A percentile compares a stretch with the other conserved stretches of the same genome.
Conservation (phyloP, 92 coral and sea anemone species). For the Phenganax marumi region DNA sequence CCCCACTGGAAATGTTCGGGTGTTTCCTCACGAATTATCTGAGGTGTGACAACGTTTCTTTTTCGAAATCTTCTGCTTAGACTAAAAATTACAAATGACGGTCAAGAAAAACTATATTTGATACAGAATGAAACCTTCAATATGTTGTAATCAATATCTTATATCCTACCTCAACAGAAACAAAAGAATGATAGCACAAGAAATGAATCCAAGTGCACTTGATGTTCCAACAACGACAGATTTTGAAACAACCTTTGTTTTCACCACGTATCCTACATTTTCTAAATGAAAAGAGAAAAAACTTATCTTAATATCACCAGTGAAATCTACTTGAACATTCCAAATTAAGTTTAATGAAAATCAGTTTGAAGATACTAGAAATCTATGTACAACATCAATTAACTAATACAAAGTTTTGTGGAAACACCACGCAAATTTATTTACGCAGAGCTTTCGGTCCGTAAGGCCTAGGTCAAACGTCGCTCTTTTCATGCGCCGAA, state of each 20-base stretch:
- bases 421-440: too few species aligned
- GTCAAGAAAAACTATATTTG: neutral
- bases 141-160: neutral
- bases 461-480: too few species aligned
- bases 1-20: neutral
- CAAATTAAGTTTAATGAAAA: too few species aligned
- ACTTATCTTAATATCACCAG: too few species aligned
- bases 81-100: neutral
- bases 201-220: neutral
- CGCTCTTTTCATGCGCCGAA: too few species aligned
- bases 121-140: neutral
- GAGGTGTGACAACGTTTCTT: conserved; percentile 7
- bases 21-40: neutral
- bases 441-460: too few species aligned
- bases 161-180: neutral
- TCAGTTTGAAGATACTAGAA: too few species aligned
- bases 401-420: too few species aligned
- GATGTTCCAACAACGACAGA: neutral
- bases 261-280: neutral
- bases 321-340: too few species aligned
- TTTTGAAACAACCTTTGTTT: neutral
- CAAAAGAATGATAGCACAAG: neutral
- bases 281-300: neutral
- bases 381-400: too few species aligned
- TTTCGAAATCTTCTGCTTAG: neutral